Base-by-base conservation (phyloP, 53 echinoderm and acorn worm genomes). In the Astropecten irregularis region DNA sequence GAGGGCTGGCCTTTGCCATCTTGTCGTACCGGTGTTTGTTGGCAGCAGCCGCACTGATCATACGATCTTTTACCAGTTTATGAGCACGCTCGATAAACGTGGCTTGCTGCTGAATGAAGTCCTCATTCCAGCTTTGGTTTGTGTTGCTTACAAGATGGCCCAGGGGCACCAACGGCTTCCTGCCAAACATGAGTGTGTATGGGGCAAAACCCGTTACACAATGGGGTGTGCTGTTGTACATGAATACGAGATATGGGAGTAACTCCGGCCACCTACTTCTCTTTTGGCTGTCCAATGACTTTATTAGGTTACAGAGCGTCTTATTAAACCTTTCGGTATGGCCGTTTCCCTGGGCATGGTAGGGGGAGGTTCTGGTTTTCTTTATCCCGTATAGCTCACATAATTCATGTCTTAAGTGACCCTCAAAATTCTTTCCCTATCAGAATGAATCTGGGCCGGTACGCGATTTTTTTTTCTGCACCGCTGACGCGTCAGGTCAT, bases 171-270 rank as follows among this genome's bases (percentile, higher is more conserved):
- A 52, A 34, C 0, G 53, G 73, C 25, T 66, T 2, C n/a, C n/a
- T n/a, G n/a, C n/a, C n/a, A n/a, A n/a, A n/a, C n/a, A n/a, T n/a
- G n/a, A n/a, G n/a, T n/a, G n/a, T 39, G 66, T 66, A 39, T 38
- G 36, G 66, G 20, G 66, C 39, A 66, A 66, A 66, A n/a, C 66
- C 66, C 1, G 66, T 66, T n/a, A 66, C 66, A 66, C 38, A 66
- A 20, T 66, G 66, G 22, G 66, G 40, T 4, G 66, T 66, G 39
- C 34, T 33, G 23, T 66, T 66, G 9, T 66, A 66, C 22, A 66
- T 66, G 20, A 66, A 66, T n/a, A 66, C 15, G 34, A 66, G 38
- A n/a, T 40, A 35, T 19, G 66, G 66, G 39, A 66, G 66, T n/a
- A 66, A 35, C 35, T 66, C 66, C 13, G 66, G 39, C 40, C 66